These are phyloP conservation scores for Pterocles orientalis DNA, from an alignment of 2,113 vertebrate species.

Conservation along the genomic window DNA sequence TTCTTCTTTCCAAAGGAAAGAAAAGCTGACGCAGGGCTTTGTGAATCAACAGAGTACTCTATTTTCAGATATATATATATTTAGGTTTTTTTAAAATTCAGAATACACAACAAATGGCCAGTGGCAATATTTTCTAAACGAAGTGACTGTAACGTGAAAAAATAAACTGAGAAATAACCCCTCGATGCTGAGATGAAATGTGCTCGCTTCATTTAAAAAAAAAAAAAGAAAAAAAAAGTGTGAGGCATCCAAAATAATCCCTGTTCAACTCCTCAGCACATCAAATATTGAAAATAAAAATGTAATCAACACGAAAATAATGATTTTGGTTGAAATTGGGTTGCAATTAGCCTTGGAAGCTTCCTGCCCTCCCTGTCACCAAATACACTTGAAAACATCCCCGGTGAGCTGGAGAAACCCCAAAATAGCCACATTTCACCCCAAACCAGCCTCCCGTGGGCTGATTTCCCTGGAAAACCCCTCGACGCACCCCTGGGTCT, in stretches of 20 bases:
- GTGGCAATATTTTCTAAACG: conserved; percentile 8
- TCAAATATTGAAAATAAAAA: background rate
- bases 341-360: background rate
- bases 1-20: background rate
- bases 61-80: background rate
- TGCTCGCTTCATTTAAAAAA: background rate
- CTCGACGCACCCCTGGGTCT: accelerated
- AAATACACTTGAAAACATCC: background rate
- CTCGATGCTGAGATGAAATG: background rate
- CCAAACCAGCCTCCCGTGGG: background rate
- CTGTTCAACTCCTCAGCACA: background rate
- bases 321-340: background rate
- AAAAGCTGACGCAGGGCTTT: background rate
- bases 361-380: background rate
- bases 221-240: background rate
- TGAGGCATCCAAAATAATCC: background rate
- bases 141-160: background rate
- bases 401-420: background rate
- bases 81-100: background rate
- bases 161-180: conserved; percentile 31
- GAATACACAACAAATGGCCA: conserved; percentile 13
- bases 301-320: background rate
- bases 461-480: background rate
- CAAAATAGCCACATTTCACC: background rate
- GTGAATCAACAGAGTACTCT: background rate